Conservation (phyloP, 2,113 vertebrate genomes). For the Pachycephala philippinensis region DNA sequence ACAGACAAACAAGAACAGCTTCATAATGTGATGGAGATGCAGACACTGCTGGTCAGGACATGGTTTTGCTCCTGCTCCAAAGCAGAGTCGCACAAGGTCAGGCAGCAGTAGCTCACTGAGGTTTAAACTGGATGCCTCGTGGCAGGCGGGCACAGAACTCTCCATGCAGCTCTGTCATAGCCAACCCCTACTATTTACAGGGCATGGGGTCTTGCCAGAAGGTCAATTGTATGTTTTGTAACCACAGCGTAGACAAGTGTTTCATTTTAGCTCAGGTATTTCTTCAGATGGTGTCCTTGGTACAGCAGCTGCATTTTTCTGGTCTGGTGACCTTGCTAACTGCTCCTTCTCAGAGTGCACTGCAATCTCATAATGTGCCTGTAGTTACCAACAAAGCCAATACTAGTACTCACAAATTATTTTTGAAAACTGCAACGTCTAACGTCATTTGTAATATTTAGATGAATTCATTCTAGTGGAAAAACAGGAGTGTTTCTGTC, state of each 20-base stretch:
- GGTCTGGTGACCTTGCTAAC: not conserved
- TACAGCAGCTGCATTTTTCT: not conserved
- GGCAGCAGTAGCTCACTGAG: not conserved
- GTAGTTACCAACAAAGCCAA: not conserved
- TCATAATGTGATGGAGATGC: not conserved
- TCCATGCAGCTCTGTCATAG: not conserved
- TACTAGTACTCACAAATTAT: not conserved
- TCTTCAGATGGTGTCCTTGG: not conserved
- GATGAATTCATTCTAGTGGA: not conserved
- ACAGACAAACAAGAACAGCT: not conserved
- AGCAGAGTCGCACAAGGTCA: not conserved
- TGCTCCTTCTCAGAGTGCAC: not conserved
- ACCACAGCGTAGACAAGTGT: rapidly evolving
- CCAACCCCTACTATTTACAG: not conserved
- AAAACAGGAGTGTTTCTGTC: not conserved
- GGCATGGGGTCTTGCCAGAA: not conserved
- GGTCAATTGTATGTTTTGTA: not conserved
- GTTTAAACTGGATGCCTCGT: not conserved
- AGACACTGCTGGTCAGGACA: not conserved
- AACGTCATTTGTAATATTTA: not conserved
- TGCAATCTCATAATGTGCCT: not conserved
- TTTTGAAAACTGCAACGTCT: slow-evolving; percentile 52
- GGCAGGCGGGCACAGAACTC: not conserved
- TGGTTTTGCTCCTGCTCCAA: not conserved
- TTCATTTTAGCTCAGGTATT: slow-evolving; percentile 44